These are phyloP conservation scores for Oryctolagus cuniculus DNA, from an alignment of 2,113 vertebrate genomes.

Conservation along the genomic window mOryCun1.1 NC_091436.1:159536501-159537000, in stretches of 20 bases:
- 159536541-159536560: neutral
- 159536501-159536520: too few relatives aligned
- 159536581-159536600: neutral
- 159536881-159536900: fast-evolving
- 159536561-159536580: neutral
- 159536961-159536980: conserved; percentile 61
- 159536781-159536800: neutral
- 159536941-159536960: neutral
- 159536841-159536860: neutral
- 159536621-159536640: neutral
- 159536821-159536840: neutral
- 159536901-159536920: fast-evolving
- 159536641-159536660: neutral
- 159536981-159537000: neutral
- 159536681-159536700: neutral
- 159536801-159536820: neutral
- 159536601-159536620: neutral
- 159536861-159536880: fast-evolving
- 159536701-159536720: neutral
- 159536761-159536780: too few relatives aligned
- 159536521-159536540: neutral
- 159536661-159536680: too few relatives aligned
- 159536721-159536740: neutral
- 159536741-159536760: too few relatives aligned
- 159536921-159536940: fast-evolving